Base-by-base conservation (phyloP, 2,797 vertebrate species). In the Anisognathus igniventris region DNA sequence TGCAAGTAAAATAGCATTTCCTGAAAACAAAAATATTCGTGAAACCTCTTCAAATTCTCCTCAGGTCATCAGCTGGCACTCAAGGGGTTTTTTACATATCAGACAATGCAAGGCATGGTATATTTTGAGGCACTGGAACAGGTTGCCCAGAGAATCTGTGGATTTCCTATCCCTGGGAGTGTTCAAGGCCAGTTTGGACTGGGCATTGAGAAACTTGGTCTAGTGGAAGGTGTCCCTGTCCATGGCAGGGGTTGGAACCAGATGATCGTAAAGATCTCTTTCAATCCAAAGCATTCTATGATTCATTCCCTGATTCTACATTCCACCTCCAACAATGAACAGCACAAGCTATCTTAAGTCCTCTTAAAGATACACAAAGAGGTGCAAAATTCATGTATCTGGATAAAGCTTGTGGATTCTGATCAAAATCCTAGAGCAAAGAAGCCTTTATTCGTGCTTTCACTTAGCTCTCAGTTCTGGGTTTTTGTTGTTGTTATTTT, bases 401-500 rank as follows among this genome's bases (percentile, higher is more conserved):
- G 50, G 42, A 33, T 25, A 45, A 30, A 83, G 10, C 6, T 88
- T 66, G 28, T 19, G 6, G 25, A n/a, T 54, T 76, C 83, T 39
- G 14, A 60, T 54, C 18, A 74, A 84, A 92, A 58, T 66, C 7
- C 11, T 33, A 28, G 15, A 77, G n/a, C 3, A 75, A 70, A 92
- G 21, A 68, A 50, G 21, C 3, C 3, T 50, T 86, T 80, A 51
- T 45, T 58, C 23, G 10, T 48, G 7, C 11, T 58, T 93, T 90
- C 9, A 6, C 25, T 35, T 31, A n/a, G 18, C 22, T 56, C 30
- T 77, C 45, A 30, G 11, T n/a, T 66, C 19, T 40, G 60, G 15
- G 2, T 0, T 12, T 76, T 76, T 51, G 27, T 47, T 48, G 7
- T 42, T 42, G 42, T 0, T 51, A 2, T 19, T 62, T 31, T 54